Percentiles rank a stretch among this genome's conserved stretches.
Conservation (phyloP, 2,888 invertebrate species). For the Volucella zonaria region DNA sequence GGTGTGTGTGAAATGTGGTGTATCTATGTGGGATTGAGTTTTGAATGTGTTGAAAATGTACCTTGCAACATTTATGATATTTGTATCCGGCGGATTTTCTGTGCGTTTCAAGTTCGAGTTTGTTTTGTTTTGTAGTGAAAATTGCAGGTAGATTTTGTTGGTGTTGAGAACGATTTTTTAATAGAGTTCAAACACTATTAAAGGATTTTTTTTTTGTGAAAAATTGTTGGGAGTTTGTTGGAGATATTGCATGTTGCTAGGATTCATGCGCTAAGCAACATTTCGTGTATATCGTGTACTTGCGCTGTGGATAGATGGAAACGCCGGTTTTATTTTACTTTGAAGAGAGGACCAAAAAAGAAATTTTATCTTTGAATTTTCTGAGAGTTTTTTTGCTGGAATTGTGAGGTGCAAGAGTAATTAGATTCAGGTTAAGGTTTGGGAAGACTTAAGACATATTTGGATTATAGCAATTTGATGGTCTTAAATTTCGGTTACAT, state of each 20-base stretch:
- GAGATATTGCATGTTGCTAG: conserved; percentile 31
- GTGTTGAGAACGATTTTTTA: conserved; percentile 15
- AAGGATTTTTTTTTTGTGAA: neutral
- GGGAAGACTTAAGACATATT: neutral
- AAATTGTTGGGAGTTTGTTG: neutral
- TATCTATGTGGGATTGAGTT: conserved; percentile 26
- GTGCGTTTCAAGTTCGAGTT: conserved; percentile 40
- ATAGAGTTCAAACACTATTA: neutral
- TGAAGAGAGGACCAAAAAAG: neutral
- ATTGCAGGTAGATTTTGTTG: conserved; percentile 36
- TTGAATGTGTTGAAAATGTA: conserved; percentile 16
- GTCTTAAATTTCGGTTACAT: conserved; percentile 8
- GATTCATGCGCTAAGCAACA: conserved; percentile 46
- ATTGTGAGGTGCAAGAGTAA: conserved; percentile 3
- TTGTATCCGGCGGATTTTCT: conserved; percentile 18
- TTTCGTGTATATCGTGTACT: conserved; percentile 40
- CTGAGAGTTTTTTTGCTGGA: conserved; percentile 3
- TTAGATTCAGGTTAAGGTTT: neutral
- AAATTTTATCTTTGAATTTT: conserved; percentile 10
- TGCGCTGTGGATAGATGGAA: conserved; percentile 51
- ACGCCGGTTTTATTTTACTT: conserved; percentile 52
- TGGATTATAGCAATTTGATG: conserved; percentile 1
- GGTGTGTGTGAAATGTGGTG: conserved; percentile 45
- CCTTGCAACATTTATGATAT: conserved; percentile 60
- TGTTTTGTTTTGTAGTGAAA: conserved; percentile 15